Base-by-base conservation (phyloP, 2,113 vertebrate genomes). In the Saccopteryx leptura region DNA sequence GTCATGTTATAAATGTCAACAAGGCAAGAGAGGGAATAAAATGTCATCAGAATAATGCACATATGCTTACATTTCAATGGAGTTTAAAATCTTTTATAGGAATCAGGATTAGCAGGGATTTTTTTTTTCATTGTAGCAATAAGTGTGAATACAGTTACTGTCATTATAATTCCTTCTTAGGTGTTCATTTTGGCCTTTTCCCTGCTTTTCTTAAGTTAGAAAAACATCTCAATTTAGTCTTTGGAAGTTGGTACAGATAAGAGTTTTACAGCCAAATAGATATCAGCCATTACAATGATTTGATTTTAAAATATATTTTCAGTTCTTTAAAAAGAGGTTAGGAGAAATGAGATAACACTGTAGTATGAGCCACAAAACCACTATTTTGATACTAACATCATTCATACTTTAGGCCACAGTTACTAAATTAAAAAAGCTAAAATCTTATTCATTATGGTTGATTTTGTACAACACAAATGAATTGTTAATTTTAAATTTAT, bases 1-100 rank as follows among this genome's bases (percentile, higher is more conserved):
- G 93, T 97, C 95, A 97, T 96, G 76, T 91, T 97, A 6, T 94
- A 97, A 98, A 96, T 96, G 95, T 96, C 81, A 95, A 4, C 76
- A 96, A 92, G 82, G 89, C 56, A 91, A 91, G 84, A 90, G 74
- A 96, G 79, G 88, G 93, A 96, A 94, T 97, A 91, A 97, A 98
- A 93, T 97, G 69, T 86, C 87, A 90, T 88, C 31, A 88, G 72
- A 92, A 96, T 94, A 96, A 95, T 79, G 48, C 80, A 90, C 60
- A 19, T 95, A 56, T 81, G 50, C 93, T 93, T 95, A 88, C 15
- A 75, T 97, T 97, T 97, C 88, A 97, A 0, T 91, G 76, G 33
- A 90, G 65, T 90, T 87, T 96, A 75, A 76, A 96, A 94, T 78
- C 94, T 97, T 74, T 94, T 96, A 1, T 83, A 71, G 52, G 26